phyloP scores from a whole-genome alignment of 2,797 vertebrate genomes.

The Propithecus perrieri region DNA sequence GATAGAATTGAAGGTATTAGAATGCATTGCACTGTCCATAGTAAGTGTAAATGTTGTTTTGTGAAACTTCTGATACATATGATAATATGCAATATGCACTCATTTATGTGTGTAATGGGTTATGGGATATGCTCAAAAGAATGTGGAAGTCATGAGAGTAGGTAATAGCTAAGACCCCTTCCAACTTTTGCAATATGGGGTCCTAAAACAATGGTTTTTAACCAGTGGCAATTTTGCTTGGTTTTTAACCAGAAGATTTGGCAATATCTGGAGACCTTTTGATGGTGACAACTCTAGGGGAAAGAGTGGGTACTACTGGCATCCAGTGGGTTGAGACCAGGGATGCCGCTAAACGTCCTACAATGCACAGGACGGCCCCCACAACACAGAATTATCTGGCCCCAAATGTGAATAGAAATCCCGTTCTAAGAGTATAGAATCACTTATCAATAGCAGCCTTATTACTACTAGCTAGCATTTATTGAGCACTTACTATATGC shows the following conservation, averaged over 20 bases:
- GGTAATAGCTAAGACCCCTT: neutral
- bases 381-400: neutral
- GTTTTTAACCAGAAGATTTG: neutral
- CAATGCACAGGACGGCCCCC: neutral
- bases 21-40: neutral
- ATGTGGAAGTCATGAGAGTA: neutral
- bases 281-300: neutral
- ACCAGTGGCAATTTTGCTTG: neutral
- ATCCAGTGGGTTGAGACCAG: neutral
- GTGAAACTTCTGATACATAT: neutral
- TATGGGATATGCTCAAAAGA: neutral
- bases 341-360: neutral
- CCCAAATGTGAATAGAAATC: neutral
- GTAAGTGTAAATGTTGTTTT: neutral
- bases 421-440: neutral
- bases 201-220: neutral
- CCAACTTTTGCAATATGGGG: neutral
- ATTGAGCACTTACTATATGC: neutral
- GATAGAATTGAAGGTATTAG: neutral
- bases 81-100: neutral
- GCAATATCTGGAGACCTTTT: neutral
- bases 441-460: neutral
- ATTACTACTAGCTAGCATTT: neutral
- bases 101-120: neutral
- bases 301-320: neutral